phyloP scores from a whole-genome alignment of 2,888 invertebrate species.

The Pristionchus arcanus region DNA sequence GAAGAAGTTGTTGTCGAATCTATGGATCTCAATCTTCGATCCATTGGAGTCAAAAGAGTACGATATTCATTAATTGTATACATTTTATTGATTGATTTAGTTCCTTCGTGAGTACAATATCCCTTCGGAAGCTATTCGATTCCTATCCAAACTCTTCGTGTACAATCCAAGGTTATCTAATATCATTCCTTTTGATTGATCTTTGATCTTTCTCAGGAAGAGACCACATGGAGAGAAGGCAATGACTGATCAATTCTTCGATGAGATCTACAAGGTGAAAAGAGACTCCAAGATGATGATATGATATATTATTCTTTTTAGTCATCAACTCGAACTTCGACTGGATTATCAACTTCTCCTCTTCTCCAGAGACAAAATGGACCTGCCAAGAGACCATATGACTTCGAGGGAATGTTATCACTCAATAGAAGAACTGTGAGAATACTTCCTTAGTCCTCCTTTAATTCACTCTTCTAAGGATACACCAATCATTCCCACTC shows the following conservation, averaged over 20 bases:
- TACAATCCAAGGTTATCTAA: constrained; percentile 9
- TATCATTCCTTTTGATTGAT: neutral
- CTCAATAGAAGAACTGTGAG: constrained; percentile 42
- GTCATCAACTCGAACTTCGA: constrained; percentile 4
- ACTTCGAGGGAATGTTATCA: constrained; percentile 30
- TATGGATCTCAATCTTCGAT: constrained; percentile 37
- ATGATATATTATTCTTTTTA: neutral
- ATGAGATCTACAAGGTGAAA: neutral
- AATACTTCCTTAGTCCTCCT: no score
- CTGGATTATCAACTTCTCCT: neutral
- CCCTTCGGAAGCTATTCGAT: constrained; percentile 22
- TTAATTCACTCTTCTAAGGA: neutral
- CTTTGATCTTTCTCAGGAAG: constrained; percentile 46
- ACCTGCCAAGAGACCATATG: constrained; percentile 29
- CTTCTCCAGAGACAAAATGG: constrained; percentile 16
- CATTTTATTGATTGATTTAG: neutral
- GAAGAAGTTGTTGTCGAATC: constrained; percentile 35
- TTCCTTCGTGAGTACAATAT: constrained; percentile 16
- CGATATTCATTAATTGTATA: neutral
- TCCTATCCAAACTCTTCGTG: constrained; percentile 27
- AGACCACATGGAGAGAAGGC: constrained; percentile 27
- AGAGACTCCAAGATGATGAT: neutral
- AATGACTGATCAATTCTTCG: constrained; percentile 34
- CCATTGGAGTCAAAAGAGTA: constrained; percentile 10
- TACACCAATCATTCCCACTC: constrained; percentile 29